phyloP scores from a whole-genome alignment of 2,797 vertebrate genomes.

The Apodemus agrarius region DNA sequence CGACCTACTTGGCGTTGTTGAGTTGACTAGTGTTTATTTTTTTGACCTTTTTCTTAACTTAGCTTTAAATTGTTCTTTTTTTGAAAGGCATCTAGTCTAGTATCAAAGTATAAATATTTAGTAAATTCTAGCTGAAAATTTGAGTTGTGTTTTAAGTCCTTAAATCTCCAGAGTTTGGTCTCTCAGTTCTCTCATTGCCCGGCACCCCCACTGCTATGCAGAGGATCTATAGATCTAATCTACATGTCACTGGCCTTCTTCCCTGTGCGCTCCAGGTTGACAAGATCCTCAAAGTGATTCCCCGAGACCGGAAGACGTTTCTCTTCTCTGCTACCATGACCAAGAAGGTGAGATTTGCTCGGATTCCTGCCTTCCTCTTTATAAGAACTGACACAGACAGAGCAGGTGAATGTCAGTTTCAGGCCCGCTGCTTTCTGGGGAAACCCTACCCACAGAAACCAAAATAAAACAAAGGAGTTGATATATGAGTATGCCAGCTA shows the following conservation, averaged over 20 bases:
- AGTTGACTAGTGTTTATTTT: background rate
- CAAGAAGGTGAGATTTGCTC: slow-evolving; percentile 92
- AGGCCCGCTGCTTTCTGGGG: background rate
- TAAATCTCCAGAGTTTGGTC: background rate
- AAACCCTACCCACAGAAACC: background rate
- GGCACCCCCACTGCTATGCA: background rate
- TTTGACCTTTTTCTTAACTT: slow-evolving; percentile 27
- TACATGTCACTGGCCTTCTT: background rate
- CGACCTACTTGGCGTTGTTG: background rate
- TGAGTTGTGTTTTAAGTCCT: background rate
- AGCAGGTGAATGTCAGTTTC: background rate
- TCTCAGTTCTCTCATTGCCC: background rate
- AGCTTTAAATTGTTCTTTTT: slow-evolving; percentile 45
- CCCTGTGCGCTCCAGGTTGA: slow-evolving; percentile 91
- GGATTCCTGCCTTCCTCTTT: background rate
- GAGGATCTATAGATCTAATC: background rate
- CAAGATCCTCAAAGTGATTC: slow-evolving; percentile 98
- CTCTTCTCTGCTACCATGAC: slow-evolving; percentile 99
- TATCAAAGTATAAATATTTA: background rate
- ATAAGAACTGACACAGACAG: background rate
- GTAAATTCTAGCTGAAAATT: slow-evolving; percentile 5
- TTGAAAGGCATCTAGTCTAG: background rate
- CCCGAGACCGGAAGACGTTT: slow-evolving; percentile 95
- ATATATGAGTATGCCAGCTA: background rate
- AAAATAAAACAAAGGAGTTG: background rate